Percentiles rank a stretch among this genome's conserved stretches.
phyloP scores from a whole-genome alignment of 1,140 invertebrate genomes.

The Watersipora subatra region DNA sequence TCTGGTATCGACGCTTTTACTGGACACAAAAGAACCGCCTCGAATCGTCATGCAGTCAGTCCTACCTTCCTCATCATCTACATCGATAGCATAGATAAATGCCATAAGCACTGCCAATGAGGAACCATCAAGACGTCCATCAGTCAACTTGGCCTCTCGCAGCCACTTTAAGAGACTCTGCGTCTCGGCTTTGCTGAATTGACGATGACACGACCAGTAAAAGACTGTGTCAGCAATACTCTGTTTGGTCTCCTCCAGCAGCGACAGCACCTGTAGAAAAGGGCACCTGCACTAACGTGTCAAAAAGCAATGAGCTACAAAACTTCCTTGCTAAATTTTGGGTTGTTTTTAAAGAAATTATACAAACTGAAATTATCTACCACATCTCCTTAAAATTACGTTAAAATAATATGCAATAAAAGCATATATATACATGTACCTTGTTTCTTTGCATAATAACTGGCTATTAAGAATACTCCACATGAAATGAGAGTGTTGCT shows the following conservation, averaged over 20 bases:
- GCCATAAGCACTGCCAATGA: slow-evolving; percentile 66
- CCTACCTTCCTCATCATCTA: slow-evolving; percentile 44
- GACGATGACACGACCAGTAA: slow-evolving; percentile 68
- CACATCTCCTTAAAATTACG: no score
- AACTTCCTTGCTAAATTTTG: no score
- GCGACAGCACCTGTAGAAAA: slow-evolving; percentile 52
- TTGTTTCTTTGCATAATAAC: no score
- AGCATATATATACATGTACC: no score
- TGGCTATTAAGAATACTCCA: no score
- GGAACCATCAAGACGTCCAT: slow-evolving; percentile 54
- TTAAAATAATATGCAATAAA: no score
- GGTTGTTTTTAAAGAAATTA: no score
- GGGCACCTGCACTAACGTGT: not conserved
- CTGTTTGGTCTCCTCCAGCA: slow-evolving; percentile 63
- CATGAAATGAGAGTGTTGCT: no score
- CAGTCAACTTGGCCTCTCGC: slow-evolving; percentile 28
- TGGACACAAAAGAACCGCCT: no score
- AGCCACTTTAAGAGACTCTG: slow-evolving; percentile 41
- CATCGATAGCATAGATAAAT: slow-evolving; percentile 67
- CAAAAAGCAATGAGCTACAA: not conserved
- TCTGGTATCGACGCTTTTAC: no score
- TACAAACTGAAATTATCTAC: no score
- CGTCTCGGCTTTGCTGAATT: slow-evolving; percentile 49
- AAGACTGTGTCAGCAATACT: slow-evolving; percentile 72
- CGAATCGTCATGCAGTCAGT: no score